phyloP scores from a whole-genome alignment of 2,797 vertebrate species.

The Otolemur crassicaudatus region DNA sequence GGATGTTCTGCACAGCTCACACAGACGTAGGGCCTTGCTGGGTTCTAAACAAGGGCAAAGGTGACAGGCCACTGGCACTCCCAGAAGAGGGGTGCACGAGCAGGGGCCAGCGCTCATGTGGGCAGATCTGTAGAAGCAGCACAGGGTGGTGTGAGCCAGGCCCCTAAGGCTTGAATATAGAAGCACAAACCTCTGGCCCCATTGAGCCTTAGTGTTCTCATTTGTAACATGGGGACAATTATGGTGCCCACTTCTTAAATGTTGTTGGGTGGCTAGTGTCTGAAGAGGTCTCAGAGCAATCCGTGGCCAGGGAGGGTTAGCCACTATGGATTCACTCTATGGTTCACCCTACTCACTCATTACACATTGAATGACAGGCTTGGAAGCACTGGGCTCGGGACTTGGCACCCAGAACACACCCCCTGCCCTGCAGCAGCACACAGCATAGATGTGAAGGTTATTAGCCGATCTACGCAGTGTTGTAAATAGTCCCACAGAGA shows the following conservation, averaged over 20 bases:
- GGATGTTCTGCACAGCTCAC: not conserved
- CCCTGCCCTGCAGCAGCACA: not conserved
- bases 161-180: not conserved
- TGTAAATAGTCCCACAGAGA: not conserved
- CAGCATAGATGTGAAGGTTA: not conserved
- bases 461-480: not conserved
- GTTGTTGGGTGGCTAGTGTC: not conserved
- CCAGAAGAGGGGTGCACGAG: no score
- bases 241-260: not conserved
- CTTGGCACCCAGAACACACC: not conserved
- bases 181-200: not conserved
- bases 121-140: not conserved
- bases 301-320: not conserved
- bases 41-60: not conserved
- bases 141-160: no score
- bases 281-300: not conserved
- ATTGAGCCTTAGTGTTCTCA: not conserved
- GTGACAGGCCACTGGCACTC: no score
- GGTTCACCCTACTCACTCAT: not conserved
- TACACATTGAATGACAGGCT: not conserved
- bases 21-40: not conserved
- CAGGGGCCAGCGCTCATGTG: accelerated
- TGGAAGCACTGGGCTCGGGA: no score
- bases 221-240: not conserved
- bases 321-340: not conserved